Conservation (phyloP, 2,113 vertebrate species). For the Colius striatus region DNA sequence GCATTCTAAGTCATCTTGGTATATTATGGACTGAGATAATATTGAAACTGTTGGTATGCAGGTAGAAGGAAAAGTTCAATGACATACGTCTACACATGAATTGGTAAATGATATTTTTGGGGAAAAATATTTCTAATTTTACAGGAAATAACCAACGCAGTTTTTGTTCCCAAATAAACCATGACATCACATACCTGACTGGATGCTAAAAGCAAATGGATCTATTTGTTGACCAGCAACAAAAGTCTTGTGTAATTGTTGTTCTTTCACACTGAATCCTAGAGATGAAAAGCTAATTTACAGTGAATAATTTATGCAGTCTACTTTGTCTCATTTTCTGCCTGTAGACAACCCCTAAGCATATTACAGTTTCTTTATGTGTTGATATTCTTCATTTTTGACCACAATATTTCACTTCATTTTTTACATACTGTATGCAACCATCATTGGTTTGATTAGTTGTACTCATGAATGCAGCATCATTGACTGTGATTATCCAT, state of each 20-base stretch:
- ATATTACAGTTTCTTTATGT: neutral
- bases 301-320: neutral
- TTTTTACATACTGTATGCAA: neutral
- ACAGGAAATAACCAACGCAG: neutral
- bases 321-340: neutral
- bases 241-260: neutral
- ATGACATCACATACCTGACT: neutral
- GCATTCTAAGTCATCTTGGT: neutral
- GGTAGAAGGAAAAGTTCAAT: neutral
- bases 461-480: neutral
- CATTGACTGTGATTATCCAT: neutral
- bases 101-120: neutral
- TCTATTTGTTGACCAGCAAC: neutral
- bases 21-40: neutral
- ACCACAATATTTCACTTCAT: neutral
- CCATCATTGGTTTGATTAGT: neutral
- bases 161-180: neutral
- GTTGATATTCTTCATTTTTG: neutral
- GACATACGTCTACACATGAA: neutral
- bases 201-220: neutral
- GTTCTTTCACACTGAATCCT: neutral
- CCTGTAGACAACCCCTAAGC: neutral
- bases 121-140: neutral
- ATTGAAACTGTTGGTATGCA: neutral
- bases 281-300: neutral